phyloP scores from a whole-genome alignment of 2,113 vertebrate genomes.

The Tychaedon coryphoeus region DNA sequence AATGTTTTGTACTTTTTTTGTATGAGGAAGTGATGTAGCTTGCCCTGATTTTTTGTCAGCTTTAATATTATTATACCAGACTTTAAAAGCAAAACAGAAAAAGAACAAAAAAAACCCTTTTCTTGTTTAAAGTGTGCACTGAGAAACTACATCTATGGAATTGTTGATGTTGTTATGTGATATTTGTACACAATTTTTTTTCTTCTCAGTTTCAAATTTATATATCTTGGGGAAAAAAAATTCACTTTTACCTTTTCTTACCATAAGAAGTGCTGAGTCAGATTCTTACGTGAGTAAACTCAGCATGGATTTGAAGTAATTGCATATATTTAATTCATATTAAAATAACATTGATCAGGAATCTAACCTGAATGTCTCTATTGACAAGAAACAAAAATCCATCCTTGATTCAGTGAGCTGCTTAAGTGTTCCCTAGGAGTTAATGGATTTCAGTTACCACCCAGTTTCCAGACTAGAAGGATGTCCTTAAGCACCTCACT shows the following conservation, averaged over 20 bases:
- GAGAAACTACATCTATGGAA: slow-evolving; percentile 81
- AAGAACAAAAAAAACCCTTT: slow-evolving; percentile 54
- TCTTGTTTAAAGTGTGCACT: slow-evolving; percentile 85
- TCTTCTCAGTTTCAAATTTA: slow-evolving; percentile 76
- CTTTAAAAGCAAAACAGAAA: slow-evolving; percentile 74
- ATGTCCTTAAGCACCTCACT: not conserved
- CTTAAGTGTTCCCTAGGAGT: not conserved
- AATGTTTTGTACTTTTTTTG: slow-evolving; percentile 99
- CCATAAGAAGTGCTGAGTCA: slow-evolving; percentile 38
- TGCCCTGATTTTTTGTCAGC: slow-evolving; percentile 84
- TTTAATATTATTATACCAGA: slow-evolving; percentile 88
- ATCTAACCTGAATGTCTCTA: not conserved
- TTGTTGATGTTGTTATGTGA: slow-evolving; percentile 91
- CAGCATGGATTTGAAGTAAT: not conserved
- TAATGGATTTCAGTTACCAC: not conserved
- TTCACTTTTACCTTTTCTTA: slow-evolving; percentile 73
- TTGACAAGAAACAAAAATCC: not conserved
- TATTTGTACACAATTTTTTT: slow-evolving; percentile 90
- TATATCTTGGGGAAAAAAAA: slow-evolving; percentile 59
- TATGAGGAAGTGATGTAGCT: slow-evolving; percentile 96
- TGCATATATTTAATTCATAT: not conserved
- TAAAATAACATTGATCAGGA: not conserved
- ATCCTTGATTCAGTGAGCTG: slow-evolving; percentile 25
- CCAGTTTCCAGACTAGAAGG: not conserved
- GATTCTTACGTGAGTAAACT: not conserved